Percentiles rank a stretch among this genome's conserved stretches.
These are phyloP conservation scores for Tragelaphus scriptus DNA, from an alignment of 2,113 vertebrate species.

Conservation along the genomic window DNA sequence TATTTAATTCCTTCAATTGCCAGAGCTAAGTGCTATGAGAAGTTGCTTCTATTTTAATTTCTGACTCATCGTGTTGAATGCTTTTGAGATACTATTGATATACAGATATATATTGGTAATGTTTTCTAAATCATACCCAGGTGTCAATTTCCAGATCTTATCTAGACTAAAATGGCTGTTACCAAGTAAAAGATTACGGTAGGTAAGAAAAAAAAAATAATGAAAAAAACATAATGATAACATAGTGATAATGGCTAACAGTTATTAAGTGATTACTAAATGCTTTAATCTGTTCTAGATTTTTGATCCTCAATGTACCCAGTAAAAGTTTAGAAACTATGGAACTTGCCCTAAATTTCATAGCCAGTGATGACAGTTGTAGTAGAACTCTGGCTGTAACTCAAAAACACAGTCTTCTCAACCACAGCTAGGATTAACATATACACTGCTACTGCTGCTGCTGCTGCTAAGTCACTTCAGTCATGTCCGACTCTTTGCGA, in stretches of 20 bases:
- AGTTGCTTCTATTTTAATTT: not conserved
- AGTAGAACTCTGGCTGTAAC: not conserved
- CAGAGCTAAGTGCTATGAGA: not conserved
- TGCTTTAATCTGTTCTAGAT: not conserved
- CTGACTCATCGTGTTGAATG: not conserved
- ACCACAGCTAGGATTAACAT: not conserved
- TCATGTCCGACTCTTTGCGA: rapidly evolving
- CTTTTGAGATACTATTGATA: not conserved
- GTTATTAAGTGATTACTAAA: not conserved
- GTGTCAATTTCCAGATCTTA: not conserved
- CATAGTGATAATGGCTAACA: not conserved
- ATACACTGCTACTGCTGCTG: not conserved
- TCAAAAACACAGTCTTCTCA: not conserved
- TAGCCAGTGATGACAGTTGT: not conserved
- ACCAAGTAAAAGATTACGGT: not conserved
- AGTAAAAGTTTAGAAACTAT: not conserved
- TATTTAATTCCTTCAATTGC: not conserved
- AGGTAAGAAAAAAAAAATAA: not conserved
- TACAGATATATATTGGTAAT: not conserved
- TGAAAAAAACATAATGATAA: not conserved
- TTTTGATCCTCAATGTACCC: not conserved
- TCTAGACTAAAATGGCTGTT: not conserved
- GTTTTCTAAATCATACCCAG: not conserved
- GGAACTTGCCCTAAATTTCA: not conserved
- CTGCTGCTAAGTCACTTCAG: too few species aligned